Base-by-base conservation (phyloP, 2,888 invertebrate species). In the Caenorhabditis plicata region DNA sequence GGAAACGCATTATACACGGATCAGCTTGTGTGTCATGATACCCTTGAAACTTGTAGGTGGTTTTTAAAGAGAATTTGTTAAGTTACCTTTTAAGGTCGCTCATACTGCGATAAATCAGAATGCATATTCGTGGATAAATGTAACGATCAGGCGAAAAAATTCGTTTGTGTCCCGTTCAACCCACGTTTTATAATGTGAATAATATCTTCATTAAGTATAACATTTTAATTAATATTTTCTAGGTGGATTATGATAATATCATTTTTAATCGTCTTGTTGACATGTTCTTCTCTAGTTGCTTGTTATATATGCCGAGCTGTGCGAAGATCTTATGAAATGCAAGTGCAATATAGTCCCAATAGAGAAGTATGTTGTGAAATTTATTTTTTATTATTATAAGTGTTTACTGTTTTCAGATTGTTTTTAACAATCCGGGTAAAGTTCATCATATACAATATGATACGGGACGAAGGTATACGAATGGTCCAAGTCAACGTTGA, bases 71-170 rank as follows among this genome's bases (percentile, higher is more conserved):
- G 7, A n/a, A 33, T 33, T n/a, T n/a, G 13, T 27, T 7, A 27
- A 27, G 35, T 33, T 3, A 42, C 17, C 25, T 47, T 57, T 51
- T 25, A 27, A 74, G 74, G 74, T 50, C 48, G 60, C 8, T 39
- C 64, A 27, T 57, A 64, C 23, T 75, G 75, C 41, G 71, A 74
- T 39, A 67, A 69, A 35, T 71, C 71, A n/a, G 75, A 75, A 40
- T 75, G 75, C 42, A 63, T 75, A 3, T 73, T 64, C 42, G 57
- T 75, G 25, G 65, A 73, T 39, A 71, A 74, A 31, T 75, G 75
- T 49, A 74, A 75, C 55, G 68, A 68, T 13, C 41, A 48, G 9
- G 56, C 54, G 0, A 46, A 66, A 26, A 65, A 65, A 35, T 75
- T 57, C 36, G 61, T 68, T 15, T 75, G 75, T 45, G 32, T 75